A percentile compares a stretch with the other conserved stretches of the same genome.
Evolutionary conservation across 2,113 vertebrate species (phyloP).

Genomic region (Nothocercus julius): DNA sequence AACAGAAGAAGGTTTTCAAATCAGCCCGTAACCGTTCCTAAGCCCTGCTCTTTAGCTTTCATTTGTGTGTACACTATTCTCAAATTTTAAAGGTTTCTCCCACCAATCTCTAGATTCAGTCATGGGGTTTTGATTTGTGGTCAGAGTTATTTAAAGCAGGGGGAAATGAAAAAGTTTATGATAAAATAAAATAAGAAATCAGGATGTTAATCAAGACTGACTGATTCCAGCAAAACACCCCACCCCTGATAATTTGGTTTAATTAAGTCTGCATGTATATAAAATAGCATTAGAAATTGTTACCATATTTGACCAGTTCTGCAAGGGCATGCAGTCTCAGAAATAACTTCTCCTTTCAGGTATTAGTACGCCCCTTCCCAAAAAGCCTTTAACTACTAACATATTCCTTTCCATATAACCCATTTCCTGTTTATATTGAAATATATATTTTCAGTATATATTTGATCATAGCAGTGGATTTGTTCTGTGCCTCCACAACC

Average conservation of each 20-base stretch:
- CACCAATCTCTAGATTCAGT: background rate
- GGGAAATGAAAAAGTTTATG: constrained; percentile 61
- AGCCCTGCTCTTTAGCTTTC: background rate
- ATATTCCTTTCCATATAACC: constrained; percentile 32
- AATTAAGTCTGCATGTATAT: constrained; percentile 65
- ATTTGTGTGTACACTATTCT: background rate
- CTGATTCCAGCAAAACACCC: constrained; percentile 44
- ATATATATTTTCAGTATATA: background rate
- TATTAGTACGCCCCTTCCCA: background rate
- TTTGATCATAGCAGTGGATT: background rate
- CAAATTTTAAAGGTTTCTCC: constrained; percentile 29
- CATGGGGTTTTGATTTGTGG: constrained; percentile 62
- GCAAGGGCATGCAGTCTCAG: constrained; percentile 32
- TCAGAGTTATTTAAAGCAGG: constrained; percentile 65
- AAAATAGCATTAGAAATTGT: constrained; percentile 73
- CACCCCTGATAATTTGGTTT: constrained; percentile 54
- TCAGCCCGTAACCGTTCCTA: background rate
- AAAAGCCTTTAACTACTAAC: constrained; percentile 59
- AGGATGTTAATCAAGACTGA: constrained; percentile 67
- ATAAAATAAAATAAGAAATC: constrained; percentile 65
- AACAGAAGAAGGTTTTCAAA: constrained; percentile 22
- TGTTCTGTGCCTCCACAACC: constrained; percentile 16
- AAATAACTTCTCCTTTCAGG: constrained; percentile 57
- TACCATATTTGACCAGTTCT: constrained; percentile 68
- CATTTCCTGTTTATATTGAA: constrained; percentile 34